phyloP scores from a whole-genome alignment of 2,888 invertebrate species.

The Anthophora plumipes region DNA sequence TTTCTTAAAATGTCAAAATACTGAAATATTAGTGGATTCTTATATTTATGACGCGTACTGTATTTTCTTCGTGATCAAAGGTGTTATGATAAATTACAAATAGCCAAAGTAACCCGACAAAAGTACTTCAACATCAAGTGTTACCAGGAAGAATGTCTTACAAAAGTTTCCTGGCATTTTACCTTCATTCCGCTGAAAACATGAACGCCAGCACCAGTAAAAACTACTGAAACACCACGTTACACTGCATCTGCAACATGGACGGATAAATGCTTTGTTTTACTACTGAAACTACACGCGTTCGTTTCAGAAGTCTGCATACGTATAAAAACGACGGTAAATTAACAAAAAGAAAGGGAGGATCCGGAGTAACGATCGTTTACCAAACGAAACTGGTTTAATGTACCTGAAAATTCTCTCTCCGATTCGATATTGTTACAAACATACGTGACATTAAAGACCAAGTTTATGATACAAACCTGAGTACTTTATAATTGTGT shows the following conservation, averaged over 20 bases:
- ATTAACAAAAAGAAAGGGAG: constrained; percentile 8
- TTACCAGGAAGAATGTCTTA: constrained; percentile 1
- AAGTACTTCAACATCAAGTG: not conserved
- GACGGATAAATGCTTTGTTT: constrained; percentile 48
- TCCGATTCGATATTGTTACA: not conserved
- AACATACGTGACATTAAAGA: no score
- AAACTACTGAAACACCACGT: constrained; percentile 32
- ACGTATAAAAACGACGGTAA: constrained; percentile 2
- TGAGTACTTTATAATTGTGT: no score
- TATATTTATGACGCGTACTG: no score
- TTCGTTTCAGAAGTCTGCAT: constrained; percentile 2
- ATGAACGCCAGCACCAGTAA: constrained; percentile 25
- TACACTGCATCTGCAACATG: constrained; percentile 11
- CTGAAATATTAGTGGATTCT: no score
- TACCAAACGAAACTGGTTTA: not conserved
- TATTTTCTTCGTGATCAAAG: no score
- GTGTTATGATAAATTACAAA: not conserved
- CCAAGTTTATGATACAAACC: no score
- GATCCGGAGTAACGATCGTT: not conserved
- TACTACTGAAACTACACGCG: constrained; percentile 42
- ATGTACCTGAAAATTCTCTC: not conserved
- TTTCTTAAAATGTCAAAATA: no score
- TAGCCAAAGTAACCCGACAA: constrained; percentile 12
- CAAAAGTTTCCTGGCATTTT: constrained; percentile 32
- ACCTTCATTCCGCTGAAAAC: constrained; percentile 14